phyloP scores from a whole-genome alignment of 1,140 invertebrate species.

The Listronotus oregonensis region DNA sequence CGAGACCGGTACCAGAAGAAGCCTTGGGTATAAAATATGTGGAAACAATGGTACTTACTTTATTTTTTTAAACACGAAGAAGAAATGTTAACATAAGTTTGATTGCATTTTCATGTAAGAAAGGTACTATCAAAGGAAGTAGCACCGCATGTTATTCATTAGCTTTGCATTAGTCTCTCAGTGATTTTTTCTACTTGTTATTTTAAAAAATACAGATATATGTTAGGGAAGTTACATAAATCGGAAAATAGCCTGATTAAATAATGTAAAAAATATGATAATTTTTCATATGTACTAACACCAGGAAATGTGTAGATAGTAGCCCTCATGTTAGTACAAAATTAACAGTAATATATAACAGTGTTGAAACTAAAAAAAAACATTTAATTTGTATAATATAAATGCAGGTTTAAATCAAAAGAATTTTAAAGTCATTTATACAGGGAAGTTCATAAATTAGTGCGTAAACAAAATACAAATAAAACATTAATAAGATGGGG shows the following conservation, averaged over 20 bases:
- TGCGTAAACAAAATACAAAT: too few relatives aligned
- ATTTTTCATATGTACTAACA: constrained; percentile 26
- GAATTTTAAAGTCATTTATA: too few relatives aligned
- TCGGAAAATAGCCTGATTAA: constrained; percentile 23
- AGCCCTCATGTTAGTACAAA: constrained; percentile 34
- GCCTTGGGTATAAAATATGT: too few relatives aligned
- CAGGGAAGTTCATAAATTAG: too few relatives aligned
- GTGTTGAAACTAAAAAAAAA: too few relatives aligned
- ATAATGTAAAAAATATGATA: constrained; percentile 29
- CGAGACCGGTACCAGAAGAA: too few relatives aligned
- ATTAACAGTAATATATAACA: too few relatives aligned
- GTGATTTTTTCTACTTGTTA: constrained; percentile 14
- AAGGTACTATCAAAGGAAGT: constrained; percentile 19
- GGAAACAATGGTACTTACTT: too few relatives aligned
- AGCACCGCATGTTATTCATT: constrained; percentile 23
- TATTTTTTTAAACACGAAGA: neutral
- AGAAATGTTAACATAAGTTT: neutral
- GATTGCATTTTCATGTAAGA: constrained; percentile 4
- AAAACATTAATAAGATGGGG: too few relatives aligned
- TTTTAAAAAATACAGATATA: constrained; percentile 19
- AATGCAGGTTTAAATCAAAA: too few relatives aligned
- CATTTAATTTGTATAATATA: too few relatives aligned
- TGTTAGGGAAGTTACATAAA: constrained; percentile 27
- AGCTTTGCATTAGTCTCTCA: constrained; percentile 10
- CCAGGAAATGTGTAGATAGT: constrained; percentile 32